Percentiles rank a stretch among this genome's conserved stretches.
phyloP scores from a whole-genome alignment of 2,797 vertebrate genomes.

The Sebastes flavidus region DNA sequence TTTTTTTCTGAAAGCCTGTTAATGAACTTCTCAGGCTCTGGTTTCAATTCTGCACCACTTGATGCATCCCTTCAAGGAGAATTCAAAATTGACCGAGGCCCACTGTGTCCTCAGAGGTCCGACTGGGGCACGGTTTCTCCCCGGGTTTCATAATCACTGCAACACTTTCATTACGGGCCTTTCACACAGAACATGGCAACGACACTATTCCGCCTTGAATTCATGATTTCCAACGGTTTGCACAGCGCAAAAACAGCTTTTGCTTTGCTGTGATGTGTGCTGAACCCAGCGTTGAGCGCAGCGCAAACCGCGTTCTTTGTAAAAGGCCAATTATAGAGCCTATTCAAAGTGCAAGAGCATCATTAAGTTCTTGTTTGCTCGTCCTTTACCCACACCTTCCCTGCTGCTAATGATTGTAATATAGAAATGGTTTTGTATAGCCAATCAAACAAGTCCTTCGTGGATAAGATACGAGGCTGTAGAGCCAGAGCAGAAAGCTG shows the following conservation, averaged over 20 bases:
- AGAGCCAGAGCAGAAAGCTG: background rate
- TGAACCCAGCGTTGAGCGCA: too few species aligned
- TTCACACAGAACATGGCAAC: too few species aligned
- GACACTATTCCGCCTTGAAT: too few species aligned
- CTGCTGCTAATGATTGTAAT: background rate
- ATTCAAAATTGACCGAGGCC: background rate
- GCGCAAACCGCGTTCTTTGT: too few species aligned
- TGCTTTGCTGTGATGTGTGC: too few species aligned
- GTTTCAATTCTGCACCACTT: constrained; percentile 15
- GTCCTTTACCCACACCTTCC: background rate
- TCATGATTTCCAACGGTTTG: too few species aligned
- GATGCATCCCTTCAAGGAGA: background rate
- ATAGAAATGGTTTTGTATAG: background rate
- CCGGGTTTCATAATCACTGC: constrained; percentile 3
- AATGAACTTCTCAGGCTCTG: background rate
- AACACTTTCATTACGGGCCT: background rate
- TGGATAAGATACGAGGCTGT: background rate
- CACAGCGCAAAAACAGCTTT: too few species aligned
- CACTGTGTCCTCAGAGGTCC: background rate
- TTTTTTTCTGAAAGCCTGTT: background rate
- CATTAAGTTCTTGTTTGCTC: background rate
- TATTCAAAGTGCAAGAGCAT: constrained; percentile 11
- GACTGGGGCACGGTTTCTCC: background rate
- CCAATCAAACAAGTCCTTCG: background rate
- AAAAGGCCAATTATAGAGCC: too few species aligned